Base-by-base conservation (phyloP, 2,888 invertebrate genomes). In the Sarcophaga rosellei region DNA sequence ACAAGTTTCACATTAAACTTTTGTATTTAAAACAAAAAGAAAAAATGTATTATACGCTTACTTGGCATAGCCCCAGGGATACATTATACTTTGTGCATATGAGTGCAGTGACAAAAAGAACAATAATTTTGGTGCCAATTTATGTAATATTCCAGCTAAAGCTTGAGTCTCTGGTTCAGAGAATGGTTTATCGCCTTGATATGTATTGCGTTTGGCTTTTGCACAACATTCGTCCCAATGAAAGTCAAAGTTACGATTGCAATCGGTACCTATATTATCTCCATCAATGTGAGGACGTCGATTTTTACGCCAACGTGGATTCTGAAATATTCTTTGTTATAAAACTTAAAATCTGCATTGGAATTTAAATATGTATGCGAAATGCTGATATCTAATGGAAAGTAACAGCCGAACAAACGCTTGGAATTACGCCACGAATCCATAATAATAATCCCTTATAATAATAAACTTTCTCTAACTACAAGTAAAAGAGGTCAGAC, bases 221-320 rank as follows among this genome's bases (percentile, higher is more conserved):
- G 89, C 84, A 3, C 89, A 87, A 0, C 91, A 91, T 57, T 86
- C 80, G 20, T 91, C 90, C 95, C 96, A 96, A 88, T 95, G 93
- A 88, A 94, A 94, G 86, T 94, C 95, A 90, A 95, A 96, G 92
- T 96, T 96, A 53, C 96, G 93, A 91, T 96, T 96, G 68, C 94
- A 94, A 89, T 96, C 96, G 0, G 94, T 94, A 44, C 96, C 96
- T n/a, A 91, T 89, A 88, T 95, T 95, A 0, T 84, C 86, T 6
- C 90, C 86, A 53, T 90, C 88, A 17, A 90, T 89, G 8, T 90
- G 90, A 0, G 92, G 92, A 0, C 94, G 94, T 4, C 95, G 93
- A 61, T 95, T 95, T 89, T 95, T 95, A 62, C 95, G 93, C 95
- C 95, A 95, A 72, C 94, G 89, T 20, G 94, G 94, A 88, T 94